Base-by-base conservation (phyloP, 2,113 vertebrate genomes). In the Dromiciops gliroides region DNA sequence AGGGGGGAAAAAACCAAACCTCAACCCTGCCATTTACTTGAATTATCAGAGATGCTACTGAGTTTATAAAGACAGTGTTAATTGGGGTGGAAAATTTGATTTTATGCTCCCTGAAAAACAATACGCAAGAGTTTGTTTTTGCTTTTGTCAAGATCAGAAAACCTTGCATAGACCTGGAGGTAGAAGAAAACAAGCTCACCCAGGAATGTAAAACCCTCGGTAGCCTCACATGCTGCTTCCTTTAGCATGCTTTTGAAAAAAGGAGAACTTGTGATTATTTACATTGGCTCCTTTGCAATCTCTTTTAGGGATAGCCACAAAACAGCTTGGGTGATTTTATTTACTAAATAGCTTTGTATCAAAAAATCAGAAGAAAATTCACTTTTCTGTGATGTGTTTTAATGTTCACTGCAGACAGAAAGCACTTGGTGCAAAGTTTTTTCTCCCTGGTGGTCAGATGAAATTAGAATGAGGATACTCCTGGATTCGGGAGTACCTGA, bases 371-470 rank as follows among this genome's bases (percentile, higher is more conserved):
- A 50, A 47, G 37, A n/a, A 83, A 49, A 2, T 19, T 89, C 11
- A 24, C 11, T 47, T 92, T 28, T 56, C 88, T 51, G 1, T 52
- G 67, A 95, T 51, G 11, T 90, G 92, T 95, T 50, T 60, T 92
- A 91, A 95, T 91, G 51, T 91, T 60, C 14, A 37, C 51, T 93
- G 31, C 89, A 92, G 89, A 50, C 47, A 92, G 75, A 94, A 94
- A 60, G 93, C 24, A 50, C 91, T 95, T 93, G 93, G 93, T 75
- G 96, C 95, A 94, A 95, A 44, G 11, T 89, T 51, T 94, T 31
- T 24, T 88, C 25, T 96, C 14, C 83, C 51, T 6, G 47, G 8
- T 6, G 47, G 8, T 93, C 52, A 94, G 8, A 83, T 44, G 16
- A 83, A 83, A 83, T 12, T 44, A 2, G 19, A 44, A 83, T 75